Base-by-base conservation (phyloP, 2,113 vertebrate species). In the Amphiprion ocellaris region DNA sequence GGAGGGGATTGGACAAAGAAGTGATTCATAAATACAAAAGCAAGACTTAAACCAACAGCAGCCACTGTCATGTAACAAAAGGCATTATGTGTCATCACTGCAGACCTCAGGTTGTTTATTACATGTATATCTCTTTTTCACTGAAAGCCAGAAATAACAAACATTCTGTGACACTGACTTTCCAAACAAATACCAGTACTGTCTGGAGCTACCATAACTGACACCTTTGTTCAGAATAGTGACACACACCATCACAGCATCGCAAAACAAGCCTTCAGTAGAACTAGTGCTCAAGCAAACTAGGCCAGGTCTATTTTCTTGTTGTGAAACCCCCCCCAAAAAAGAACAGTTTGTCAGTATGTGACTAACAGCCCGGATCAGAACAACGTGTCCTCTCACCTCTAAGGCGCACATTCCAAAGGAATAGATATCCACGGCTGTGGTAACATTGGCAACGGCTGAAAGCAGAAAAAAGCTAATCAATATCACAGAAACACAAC, bases 381-480 rank as follows among this genome's bases (percentile, higher is more conserved):
- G 72, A 69, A 46, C 2, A 16, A 24, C 19, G 1, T n/a, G 26
- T 68, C 30, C 4, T 44, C 95, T 97, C 86, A 99, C 98, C 97
- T 99, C 98, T 92, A 99, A 95, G 46, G 98, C 98, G 92, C 98
- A 99, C 98, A 99, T 99, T 86, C 98, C 98, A 62, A 99, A 99
- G 80, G 98, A 99, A 89, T 99, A 99, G 82, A 99, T 99, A 90
- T 99, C 98, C 91, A 99, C 98, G 2, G 98, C 98, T 23, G 98
- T 99, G 83, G 98, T 99, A 72, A 99, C 98, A 8, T 95, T 96
- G 83, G 97, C 96, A 83, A 99, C 97, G 86, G 94, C 95, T 96
- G 83, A 62, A 90, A 86, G 62, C 16, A 66, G 16, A 88, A 10
- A 37, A 5, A 73, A 11, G 8, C 26, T 21, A 28, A 72, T 86